Evolutionary conservation across 2,888 invertebrate genomes (phyloP).

Genomic region (Xestia xanthographa): DNA sequence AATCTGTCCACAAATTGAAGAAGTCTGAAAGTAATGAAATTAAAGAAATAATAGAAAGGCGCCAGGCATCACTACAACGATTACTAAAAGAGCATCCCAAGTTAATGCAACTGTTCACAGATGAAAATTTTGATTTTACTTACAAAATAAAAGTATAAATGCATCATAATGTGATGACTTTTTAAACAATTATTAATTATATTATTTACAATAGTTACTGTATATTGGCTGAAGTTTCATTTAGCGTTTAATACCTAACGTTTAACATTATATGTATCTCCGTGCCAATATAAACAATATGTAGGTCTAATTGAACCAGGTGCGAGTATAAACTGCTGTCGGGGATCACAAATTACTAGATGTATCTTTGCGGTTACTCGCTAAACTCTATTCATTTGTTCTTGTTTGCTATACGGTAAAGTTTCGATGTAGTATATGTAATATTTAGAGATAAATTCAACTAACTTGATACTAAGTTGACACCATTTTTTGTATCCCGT

Average conservation of each 20-base stretch:
- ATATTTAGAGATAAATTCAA: slow-evolving; percentile 30
- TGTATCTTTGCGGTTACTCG: slow-evolving; percentile 79
- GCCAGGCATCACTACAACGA: slow-evolving; percentile 76
- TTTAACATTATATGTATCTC: slow-evolving; percentile 7
- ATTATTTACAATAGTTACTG: slow-evolving; percentile 11
- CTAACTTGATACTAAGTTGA: background rate
- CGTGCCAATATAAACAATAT: slow-evolving; percentile 49
- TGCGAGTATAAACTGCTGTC: slow-evolving; percentile 69
- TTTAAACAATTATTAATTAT: slow-evolving; percentile 40
- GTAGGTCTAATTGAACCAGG: slow-evolving; percentile 72
- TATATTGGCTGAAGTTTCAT: slow-evolving; percentile 30
- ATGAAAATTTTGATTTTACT: slow-evolving; percentile 81
- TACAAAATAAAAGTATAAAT: slow-evolving; percentile 55
- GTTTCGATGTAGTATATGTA: slow-evolving; percentile 65
- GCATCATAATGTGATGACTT: slow-evolving; percentile 58
- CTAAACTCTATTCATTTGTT: slow-evolving; percentile 82
- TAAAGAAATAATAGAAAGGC: slow-evolving; percentile 70
- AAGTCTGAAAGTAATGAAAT: slow-evolving; percentile 66
- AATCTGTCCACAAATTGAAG: slow-evolving; percentile 45
- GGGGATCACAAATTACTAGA: slow-evolving; percentile 80
- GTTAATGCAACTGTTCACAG: slow-evolving; percentile 82
- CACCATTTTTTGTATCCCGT: background rate
- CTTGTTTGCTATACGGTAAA: slow-evolving; percentile 76
- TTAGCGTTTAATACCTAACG: slow-evolving; percentile 22
- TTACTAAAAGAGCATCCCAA: slow-evolving; percentile 79